Base-by-base conservation (phyloP, 2,797 vertebrate genomes). In the Karalla daura region DNA sequence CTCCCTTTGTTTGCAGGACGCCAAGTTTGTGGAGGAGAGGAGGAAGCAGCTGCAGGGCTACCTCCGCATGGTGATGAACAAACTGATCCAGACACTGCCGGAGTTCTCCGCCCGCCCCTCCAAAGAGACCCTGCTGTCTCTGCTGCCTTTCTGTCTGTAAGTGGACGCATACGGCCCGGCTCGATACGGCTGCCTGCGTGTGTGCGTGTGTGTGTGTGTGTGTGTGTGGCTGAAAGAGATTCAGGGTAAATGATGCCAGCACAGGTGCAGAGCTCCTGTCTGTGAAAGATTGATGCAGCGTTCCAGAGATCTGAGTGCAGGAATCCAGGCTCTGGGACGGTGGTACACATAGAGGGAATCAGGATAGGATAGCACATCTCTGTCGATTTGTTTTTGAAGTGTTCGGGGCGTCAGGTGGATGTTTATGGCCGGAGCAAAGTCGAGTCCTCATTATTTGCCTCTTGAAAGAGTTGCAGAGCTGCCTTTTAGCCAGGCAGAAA, bases 121-220 rank as follows among this genome's bases (percentile, higher is more conserved):
- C 91, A 99, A 98, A 84, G 96, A 98, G 87, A 95, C 94, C 20
- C 94, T 99, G 65, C 91, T 95, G 77, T 95, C 94, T 56, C 89
- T 99, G 87, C 92, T 98, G 92, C 97, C 98, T 69, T 99, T 99
- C 92, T 98, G 97, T 64, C 81, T 94, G 98, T 99, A 90, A 96
- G 97, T 97, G 86, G 73, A 56, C 39, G 39, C 78, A 55, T 33
- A 54, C 49, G 3, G 40, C 5, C 24, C 1, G 37, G 40, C 35
- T 55, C 3, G 4, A 68, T 23, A 24, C 39, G 2, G 13, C 21
- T 11, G 35, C 14, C 9, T 20, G 33, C 40, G 21, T 75, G 20
- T 13, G 21, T 63, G 30, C 23, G 24, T 17, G 35, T 15, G 3
- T 40, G 24, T 60, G 55, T 23, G 7, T 13, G 10, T 14, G 63